A percentile compares a stretch with the other conserved stretches of the same genome.
Evolutionary conservation across 2,797 vertebrate genomes (phyloP).

Genomic region (Hoplostethus atlanticus): DNA sequence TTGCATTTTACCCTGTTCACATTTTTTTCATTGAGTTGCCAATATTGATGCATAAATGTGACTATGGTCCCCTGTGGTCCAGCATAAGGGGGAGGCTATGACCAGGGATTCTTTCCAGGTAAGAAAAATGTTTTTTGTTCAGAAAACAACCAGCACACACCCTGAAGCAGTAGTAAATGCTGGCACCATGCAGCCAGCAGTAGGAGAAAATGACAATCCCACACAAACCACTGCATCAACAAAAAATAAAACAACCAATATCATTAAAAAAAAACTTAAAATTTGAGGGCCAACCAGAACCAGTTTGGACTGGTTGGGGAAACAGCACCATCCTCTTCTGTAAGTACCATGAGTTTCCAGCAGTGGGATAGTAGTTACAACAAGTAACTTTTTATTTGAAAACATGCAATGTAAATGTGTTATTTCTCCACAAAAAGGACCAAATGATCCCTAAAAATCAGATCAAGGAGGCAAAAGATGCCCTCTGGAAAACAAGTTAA

Average conservation of each 20-base stretch:
- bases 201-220: too few species aligned
- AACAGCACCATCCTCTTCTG: too few species aligned
- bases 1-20: slow-evolving; percentile 1
- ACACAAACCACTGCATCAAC: too few species aligned
- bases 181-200: not conserved
- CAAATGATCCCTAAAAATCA: too few species aligned
- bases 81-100: not conserved
- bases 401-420: not conserved
- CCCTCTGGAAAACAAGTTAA: not conserved
- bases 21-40: not conserved
- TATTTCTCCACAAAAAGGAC: too few species aligned
- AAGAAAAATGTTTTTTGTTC: not conserved
- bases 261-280: too few species aligned
- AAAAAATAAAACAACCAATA: too few species aligned
- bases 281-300: too few species aligned
- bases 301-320: too few species aligned
- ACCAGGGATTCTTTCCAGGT: not conserved
- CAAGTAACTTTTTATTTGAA: not conserved
- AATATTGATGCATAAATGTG: slow-evolving; percentile 1
- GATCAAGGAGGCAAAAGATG: not conserved
- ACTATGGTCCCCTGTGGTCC: not conserved
- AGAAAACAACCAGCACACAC: not conserved
- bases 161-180: not conserved
- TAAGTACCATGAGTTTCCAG: too few species aligned
- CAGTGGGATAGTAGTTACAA: too few species aligned